These are phyloP conservation scores for Carcinoscorpius rotundicauda DNA, from an alignment of 1,140 invertebrate genomes.

Conservation along the genomic window DNA sequence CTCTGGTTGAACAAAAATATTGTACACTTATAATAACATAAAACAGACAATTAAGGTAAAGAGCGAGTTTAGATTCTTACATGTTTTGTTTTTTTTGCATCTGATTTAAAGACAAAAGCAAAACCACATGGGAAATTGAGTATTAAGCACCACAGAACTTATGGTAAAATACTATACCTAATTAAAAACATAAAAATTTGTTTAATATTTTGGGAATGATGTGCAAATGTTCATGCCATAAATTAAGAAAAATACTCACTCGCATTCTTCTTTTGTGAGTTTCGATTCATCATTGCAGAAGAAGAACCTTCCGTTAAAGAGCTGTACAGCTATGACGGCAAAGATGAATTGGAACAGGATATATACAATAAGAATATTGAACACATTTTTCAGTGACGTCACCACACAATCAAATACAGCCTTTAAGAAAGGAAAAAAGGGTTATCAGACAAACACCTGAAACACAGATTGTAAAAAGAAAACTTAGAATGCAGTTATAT, in stretches of 20 bases:
- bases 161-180: too few relatives aligned
- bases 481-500: too few relatives aligned
- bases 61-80: neutral
- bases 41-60: neutral
- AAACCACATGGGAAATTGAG: too few relatives aligned
- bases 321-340: constrained; percentile 99
- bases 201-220: neutral
- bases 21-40: too few relatives aligned
- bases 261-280: constrained; percentile 79
- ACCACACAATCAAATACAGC: constrained; percentile 99
- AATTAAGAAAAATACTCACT: constrained; percentile 53
- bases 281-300: constrained; percentile 98
- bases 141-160: too few relatives aligned
- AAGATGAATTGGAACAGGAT: constrained; percentile 99
- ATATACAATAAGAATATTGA: constrained; percentile 99
- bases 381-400: constrained; percentile 99
- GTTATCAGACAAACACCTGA: too few relatives aligned
- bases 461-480: too few relatives aligned
- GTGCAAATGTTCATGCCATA: neutral
- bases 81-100: too few relatives aligned
- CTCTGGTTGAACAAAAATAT: constrained; percentile 44
- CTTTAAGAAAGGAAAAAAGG: constrained; percentile 45
- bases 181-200: too few relatives aligned
- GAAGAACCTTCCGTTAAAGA: constrained; percentile 99
- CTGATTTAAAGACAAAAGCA: too few relatives aligned